Base-by-base conservation (phyloP, 2,888 invertebrate species). In the Ormyrus rosae region DNA sequence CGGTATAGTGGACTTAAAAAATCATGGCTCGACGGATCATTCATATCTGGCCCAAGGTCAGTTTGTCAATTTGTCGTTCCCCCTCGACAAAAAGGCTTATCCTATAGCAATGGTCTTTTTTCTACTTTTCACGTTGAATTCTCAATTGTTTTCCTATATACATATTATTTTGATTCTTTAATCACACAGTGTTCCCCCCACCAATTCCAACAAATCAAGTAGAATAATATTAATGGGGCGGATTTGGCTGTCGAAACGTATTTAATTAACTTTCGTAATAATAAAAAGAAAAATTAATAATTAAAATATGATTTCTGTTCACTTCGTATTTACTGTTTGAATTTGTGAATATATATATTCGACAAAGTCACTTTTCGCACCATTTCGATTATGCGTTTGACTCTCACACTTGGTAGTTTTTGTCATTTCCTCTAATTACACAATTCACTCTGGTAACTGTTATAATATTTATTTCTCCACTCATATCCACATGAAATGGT, bases 31-130 rank as follows among this genome's bases (percentile, higher is more conserved):
- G 77, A 71, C 83, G 77, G 83, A 84, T 84, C 83, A 81, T 82
- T 84, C 83, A 61, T 83, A 83, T 87, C 88, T 87, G 87, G 87
- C 86, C 86, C 84, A 85, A 88, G 88, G 88, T 88, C 88, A 87
- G 88, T 88, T 70, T 83, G 84, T 84, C 83, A 86, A 86, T 83
- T 83, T 83, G 82, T 83, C 83, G 78, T 75, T 75, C 81, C 53
- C 53, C 80, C 78, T 77, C 64, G 77, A 69, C 73, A 82, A 80
- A 80, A n/a, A 10, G 34, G 68, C 19, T 68, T 80, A 46, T 50
- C 19, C 71, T 53, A 34, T 4, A 78, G 67, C 46, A 6, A 67
- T 56, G 48, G 58, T 65, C 69, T 11, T 70, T 34, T 34, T 34
- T 61, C 64, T 64, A 70, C 19, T 53, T 76, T 64, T 71, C 53